A percentile compares a stretch with the other conserved stretches of the same genome.
phyloP scores from a whole-genome alignment of 2,888 invertebrate species.

The Amphimallon solstitiale region DNA sequence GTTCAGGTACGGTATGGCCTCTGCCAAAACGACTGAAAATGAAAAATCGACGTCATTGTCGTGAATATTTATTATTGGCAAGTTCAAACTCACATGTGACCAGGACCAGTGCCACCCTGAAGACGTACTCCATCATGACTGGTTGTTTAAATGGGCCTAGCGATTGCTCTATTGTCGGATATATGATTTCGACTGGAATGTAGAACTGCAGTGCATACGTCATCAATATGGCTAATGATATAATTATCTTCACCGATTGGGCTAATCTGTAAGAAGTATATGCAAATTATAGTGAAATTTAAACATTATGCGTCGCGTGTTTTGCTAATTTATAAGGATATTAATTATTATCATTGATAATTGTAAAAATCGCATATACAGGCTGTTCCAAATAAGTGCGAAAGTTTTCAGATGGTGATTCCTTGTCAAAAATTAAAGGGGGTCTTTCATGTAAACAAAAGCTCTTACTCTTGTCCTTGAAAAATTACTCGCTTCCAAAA shows the following conservation, averaged over 20 bases:
- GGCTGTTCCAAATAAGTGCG: too few species aligned
- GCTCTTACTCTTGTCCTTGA: too few species aligned
- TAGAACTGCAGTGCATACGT: conserved; percentile 96
- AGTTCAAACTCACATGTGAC: conserved; percentile 76
- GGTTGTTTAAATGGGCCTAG: conserved; percentile 70
- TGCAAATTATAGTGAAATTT: too few species aligned
- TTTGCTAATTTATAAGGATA: too few species aligned
- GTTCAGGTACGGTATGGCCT: conserved; percentile 84
- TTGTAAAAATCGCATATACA: too few species aligned
- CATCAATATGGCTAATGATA: conserved; percentile 86
- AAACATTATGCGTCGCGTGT: too few species aligned
- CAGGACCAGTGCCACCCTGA: conserved; percentile 77
- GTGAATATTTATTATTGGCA: conserved; percentile 17
- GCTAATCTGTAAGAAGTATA: conserved; percentile 75
- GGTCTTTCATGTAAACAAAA: too few species aligned
- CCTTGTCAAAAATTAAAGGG: too few species aligned
- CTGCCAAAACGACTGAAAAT: conserved; percentile 81
- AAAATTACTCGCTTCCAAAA: too few species aligned
- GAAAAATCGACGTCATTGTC: conserved; percentile 19
- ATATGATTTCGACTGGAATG: conserved; percentile 90
- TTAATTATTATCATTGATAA: too few species aligned
- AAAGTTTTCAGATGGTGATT: too few species aligned
- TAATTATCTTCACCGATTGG: conserved; percentile 83
- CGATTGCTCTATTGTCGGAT: conserved; percentile 73
- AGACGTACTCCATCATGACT: conserved; percentile 73